phyloP scores from a whole-genome alignment of 2,888 invertebrate species.

The Odiellus spinosus region DNA sequence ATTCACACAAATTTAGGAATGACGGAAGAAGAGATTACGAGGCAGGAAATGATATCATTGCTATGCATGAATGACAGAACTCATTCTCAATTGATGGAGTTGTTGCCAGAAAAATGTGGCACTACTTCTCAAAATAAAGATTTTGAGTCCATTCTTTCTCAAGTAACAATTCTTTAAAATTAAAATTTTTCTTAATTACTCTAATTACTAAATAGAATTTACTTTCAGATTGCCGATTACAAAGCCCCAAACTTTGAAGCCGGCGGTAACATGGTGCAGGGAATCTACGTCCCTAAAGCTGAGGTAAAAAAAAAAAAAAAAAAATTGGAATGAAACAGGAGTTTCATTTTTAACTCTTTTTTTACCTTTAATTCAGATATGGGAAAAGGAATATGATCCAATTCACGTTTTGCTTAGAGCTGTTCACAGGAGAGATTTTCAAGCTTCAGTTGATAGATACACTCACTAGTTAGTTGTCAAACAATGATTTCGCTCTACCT shows the following conservation, averaged over 20 bases:
- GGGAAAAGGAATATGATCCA: constrained; percentile 86
- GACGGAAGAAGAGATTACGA: constrained; percentile 47
- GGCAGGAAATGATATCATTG: constrained; percentile 80
- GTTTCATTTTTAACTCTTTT: constrained; percentile 24
- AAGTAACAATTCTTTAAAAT: constrained; percentile 36
- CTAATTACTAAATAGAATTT: background rate
- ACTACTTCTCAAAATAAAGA: constrained; percentile 57
- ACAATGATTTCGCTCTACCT: too few species aligned
- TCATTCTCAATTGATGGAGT: constrained; percentile 82
- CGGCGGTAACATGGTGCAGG: constrained; percentile 54
- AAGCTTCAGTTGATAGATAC: constrained; percentile 83
- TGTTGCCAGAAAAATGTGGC: constrained; percentile 92
- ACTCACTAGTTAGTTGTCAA: constrained; percentile 62
- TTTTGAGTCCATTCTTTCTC: constrained; percentile 67
- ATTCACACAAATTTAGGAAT: constrained; percentile 66
- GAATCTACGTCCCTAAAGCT: constrained; percentile 58
- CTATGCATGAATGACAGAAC: constrained; percentile 88
- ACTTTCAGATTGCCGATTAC: constrained; percentile 56
- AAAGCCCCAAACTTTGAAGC: constrained; percentile 75
- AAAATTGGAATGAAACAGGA: constrained; percentile 7
- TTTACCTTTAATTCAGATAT: too few species aligned
- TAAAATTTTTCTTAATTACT: background rate
- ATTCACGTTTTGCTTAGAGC: constrained; percentile 78
- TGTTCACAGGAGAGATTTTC: constrained; percentile 81
- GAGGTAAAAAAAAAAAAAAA: too few species aligned